Base-by-base conservation (phyloP, 2,888 invertebrate genomes). In the Danaus chrysippus region DNA sequence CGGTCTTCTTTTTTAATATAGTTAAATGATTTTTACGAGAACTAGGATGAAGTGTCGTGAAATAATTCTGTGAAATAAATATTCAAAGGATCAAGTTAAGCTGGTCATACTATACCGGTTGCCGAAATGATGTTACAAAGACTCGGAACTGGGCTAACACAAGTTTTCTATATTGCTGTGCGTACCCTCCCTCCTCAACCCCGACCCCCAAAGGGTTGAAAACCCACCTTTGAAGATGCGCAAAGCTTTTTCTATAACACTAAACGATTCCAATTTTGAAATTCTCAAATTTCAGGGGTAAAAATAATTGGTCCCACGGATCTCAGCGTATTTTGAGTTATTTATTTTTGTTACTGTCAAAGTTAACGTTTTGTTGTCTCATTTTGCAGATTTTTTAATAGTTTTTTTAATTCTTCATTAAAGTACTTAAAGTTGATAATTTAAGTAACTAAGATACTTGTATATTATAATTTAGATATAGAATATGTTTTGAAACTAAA, bases 81-180 rank as follows among this genome's bases (percentile, higher is more conserved):
- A 49, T 41, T 17, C 13, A 70, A 71, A 78, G 58, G 70, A 73
- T 71, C 85, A 84, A 86, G 55, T 70, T 52, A 1, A 1, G n/a
- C 64, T 59, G 52, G 42, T 67, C 82, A 53, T n/a, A 56, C 67
- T 84, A 76, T 64, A 78, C 73, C 75, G 78, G 82, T 86, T 86
- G 84, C 87, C 88, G 82, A 90, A 91, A 91, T 91, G 90, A 90
- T 90, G 90, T 90, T 90, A 91, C 91, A 91, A 91, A 91, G 88
- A 87, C 88, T 83, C 82, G 87, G 87, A 90, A 90, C 90, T 89
- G 90, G 91, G 91, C 90, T 91, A 91, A 91, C 90, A 91, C 90
- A 90, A 91, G 90, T 91, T 90, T 91, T 90, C 91, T 91, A 90
- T 90, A 90, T 89, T 87, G 86, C 89, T 78, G 87, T 87, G 85